These are phyloP conservation scores for Ceratina japonica DNA, from an alignment of 1,140 invertebrate species.

Conservation along the genomic window DNA sequence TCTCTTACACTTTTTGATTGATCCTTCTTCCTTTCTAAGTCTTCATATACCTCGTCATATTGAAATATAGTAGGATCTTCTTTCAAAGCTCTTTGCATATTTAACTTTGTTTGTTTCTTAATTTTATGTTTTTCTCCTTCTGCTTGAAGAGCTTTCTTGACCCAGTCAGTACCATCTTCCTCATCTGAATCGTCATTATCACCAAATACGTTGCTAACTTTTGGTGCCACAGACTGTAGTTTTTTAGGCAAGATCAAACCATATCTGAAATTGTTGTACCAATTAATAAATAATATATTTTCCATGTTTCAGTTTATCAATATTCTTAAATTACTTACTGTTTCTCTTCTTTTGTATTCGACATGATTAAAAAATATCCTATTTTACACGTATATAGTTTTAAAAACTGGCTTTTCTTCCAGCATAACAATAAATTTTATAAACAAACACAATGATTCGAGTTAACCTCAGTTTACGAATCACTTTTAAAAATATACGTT, in stretches of 20 bases:
- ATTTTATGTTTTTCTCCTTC: constrained; percentile 72
- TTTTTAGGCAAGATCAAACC: constrained; percentile 78
- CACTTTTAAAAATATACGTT: no score
- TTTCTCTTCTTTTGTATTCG: constrained; percentile 29
- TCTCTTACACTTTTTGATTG: constrained; percentile 81
- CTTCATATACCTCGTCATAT: constrained; percentile 97
- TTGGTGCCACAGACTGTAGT: constrained; percentile 63
- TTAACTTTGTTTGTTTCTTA: constrained; percentile 77
- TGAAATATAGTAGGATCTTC: constrained; percentile 96
- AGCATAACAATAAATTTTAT: no score
- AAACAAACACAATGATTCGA: no score
- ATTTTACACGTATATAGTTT: no score
- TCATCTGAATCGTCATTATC: constrained; percentile 76
- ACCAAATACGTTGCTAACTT: constrained; percentile 75
- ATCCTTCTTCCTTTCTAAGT: constrained; percentile 87
- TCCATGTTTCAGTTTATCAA: not conserved
- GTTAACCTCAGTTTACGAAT: no score
- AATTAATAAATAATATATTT: not conserved
- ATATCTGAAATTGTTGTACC: constrained; percentile 70
- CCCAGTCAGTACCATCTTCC: constrained; percentile 76
- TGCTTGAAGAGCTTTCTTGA: constrained; percentile 74
- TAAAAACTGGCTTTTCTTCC: no score
- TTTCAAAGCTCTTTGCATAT: constrained; percentile 86
- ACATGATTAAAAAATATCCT: constrained; percentile 9
- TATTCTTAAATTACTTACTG: constrained; percentile 48